Percentiles rank a stretch among this genome's conserved stretches.
Conservation (phyloP, 2,113 vertebrate species). For the Phalacrocorax carbo region DNA sequence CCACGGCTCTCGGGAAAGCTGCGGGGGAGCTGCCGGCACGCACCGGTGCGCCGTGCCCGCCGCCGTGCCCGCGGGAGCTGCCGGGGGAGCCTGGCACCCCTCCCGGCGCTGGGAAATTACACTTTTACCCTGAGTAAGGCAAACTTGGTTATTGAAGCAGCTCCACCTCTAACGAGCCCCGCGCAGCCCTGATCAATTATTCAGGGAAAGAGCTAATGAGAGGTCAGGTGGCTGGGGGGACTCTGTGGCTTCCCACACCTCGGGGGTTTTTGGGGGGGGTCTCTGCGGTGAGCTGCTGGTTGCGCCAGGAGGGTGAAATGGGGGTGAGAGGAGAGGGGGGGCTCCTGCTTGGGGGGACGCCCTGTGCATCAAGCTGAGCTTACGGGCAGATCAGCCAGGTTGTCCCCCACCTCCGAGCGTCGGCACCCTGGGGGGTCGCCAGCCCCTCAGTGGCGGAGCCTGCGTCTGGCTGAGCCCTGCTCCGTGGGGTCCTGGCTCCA, state of each 20-base stretch:
- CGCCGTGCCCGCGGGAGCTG: background rate
- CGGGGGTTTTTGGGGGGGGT: no score
- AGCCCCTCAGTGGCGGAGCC: no score
- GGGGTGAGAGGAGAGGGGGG: background rate
- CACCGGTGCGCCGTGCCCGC: background rate
- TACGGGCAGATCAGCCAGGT: background rate
- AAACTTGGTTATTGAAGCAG: conserved; percentile 47
- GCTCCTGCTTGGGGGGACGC: background rate
- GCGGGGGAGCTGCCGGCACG: background rate
- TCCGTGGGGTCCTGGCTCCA: background rate
- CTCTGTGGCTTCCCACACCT: background rate
- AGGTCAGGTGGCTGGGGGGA: background rate
- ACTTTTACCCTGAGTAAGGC: conserved; percentile 60
- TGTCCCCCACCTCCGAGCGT: background rate
- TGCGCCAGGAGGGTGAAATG: background rate
- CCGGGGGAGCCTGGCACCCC: background rate
- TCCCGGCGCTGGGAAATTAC: conserved; percentile 35
- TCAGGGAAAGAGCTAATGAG: conserved; percentile 58
- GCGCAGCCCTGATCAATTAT: conserved; percentile 56
- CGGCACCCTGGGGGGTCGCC: background rate
- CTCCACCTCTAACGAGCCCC: conserved; percentile 26
- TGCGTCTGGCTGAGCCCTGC: background rate
- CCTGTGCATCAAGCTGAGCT: background rate
- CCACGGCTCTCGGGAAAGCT: background rate
- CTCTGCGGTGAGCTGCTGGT: background rate